These are phyloP conservation scores for Cavia porcellus DNA, from an alignment of 2,113 vertebrate genomes.

Conservation along the genomic window DNA sequence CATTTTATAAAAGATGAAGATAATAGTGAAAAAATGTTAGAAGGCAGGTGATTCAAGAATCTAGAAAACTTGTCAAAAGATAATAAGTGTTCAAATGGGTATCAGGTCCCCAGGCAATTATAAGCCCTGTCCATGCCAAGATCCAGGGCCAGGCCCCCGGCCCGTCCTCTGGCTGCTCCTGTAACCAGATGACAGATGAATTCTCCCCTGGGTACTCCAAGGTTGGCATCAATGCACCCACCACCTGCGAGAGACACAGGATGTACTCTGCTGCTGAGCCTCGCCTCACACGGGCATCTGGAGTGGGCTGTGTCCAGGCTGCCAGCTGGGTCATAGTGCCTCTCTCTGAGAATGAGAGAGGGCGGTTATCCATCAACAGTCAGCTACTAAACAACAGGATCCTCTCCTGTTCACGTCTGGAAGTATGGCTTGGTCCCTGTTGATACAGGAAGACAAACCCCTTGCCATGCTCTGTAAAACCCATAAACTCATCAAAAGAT, in stretches of 20 bases:
- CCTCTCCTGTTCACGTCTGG: neutral
- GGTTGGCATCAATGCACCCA: too few species aligned
- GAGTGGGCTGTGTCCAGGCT: neutral
- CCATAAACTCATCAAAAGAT: neutral
- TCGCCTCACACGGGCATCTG: neutral
- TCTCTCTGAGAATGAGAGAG: neutral
- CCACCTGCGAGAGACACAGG: rapidly evolving
- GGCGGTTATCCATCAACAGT: neutral
- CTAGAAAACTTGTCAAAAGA: neutral
- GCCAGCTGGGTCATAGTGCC: too few species aligned
- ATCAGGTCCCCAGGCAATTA: neutral
- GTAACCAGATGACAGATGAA: too few species aligned
- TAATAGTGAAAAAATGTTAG: neutral
- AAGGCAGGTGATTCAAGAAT: neutral
- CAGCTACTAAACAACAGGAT: neutral
- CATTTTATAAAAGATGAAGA: neutral
- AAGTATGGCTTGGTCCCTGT: neutral
- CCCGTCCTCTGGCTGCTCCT: neutral
- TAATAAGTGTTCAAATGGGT: neutral
- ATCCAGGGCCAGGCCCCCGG: neutral
- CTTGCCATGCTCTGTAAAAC: neutral
- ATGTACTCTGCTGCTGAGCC: neutral
- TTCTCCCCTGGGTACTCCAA: neutral
- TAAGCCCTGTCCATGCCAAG: neutral
- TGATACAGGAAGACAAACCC: neutral